Conservation (phyloP, 1,140 invertebrate genomes). For the Hycleus cichorii region DNA sequence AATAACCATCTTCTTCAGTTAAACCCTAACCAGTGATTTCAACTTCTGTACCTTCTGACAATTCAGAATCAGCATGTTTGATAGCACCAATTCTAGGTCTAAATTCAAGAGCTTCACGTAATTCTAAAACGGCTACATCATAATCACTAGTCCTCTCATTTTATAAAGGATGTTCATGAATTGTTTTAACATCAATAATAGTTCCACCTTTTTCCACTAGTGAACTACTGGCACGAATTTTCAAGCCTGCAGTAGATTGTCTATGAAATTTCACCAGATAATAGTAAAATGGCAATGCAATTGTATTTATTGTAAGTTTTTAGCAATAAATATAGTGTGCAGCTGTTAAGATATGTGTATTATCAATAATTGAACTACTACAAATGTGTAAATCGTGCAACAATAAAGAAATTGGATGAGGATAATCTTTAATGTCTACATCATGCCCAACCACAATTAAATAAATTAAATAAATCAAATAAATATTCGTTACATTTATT, state of each 20-base stretch:
- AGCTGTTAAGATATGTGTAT: conserved; percentile 10
- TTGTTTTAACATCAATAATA: background rate
- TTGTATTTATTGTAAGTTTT: background rate
- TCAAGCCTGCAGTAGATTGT: background rate
- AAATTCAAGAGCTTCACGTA: background rate
- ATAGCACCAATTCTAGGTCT: background rate
- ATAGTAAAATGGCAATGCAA: background rate
- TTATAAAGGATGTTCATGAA: conserved; percentile 2
- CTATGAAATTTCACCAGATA: background rate
- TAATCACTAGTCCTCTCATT: conserved; percentile 6
- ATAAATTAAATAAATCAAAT: too few species aligned
- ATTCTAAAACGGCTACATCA: conserved; percentile 7
- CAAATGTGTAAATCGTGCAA: conserved; percentile 5
- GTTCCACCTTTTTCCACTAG: background rate
- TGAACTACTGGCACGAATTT: background rate
- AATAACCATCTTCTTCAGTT: background rate
- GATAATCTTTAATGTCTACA: conserved; percentile 44
- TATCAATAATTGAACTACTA: conserved; percentile 6
- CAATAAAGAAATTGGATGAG: conserved; percentile 46
- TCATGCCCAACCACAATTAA: conserved; percentile 44
- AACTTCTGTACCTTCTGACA: background rate
- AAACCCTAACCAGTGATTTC: background rate
- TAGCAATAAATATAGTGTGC: conserved; percentile 13
- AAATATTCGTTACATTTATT: too few species aligned
- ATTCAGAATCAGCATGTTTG: background rate